Base-by-base conservation (phyloP, 2,888 invertebrate species). In the Brachycybe producta region DNA sequence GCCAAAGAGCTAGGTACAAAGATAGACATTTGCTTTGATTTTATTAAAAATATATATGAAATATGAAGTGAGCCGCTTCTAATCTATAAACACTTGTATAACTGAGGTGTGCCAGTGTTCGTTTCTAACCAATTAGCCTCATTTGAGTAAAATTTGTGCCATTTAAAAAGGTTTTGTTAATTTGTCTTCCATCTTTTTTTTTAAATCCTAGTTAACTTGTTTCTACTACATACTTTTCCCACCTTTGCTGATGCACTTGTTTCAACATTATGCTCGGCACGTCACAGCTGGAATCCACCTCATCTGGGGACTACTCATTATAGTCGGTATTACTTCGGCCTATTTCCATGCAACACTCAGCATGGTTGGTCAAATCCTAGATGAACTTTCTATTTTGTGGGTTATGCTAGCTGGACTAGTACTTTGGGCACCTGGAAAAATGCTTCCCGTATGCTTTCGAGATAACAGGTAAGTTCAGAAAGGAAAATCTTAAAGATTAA, bases 281-380 rank as follows among this genome's bases (percentile, higher is more conserved):
- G 79, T 83, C 15, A 82, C 81, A 61, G 80, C 78, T 26, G 82
- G 78, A 17, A 83, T 86, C 57, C 81, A 85, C 66, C 62, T 84
- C n/a, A 73, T 86, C 35, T 86, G 85, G 84, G 71, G 78, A n/a
- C 66, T 85, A 45, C 66, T 85, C 50, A 80, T 84, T 70, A 72
- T 84, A 34, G 82, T 86, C 45, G 85, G 85, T 5, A 62, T 83
- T 1, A 80, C 82, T 59, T 84, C 84, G 28, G 84, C 83, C 54
- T 86, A 86, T 65, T 86, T 86, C 63, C 86, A 86, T 68, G 84
- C 85, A 5, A 86, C 85, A 2, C 70, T 86, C 28, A 84, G 84
- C 60, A 72, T 85, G 60, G 77, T 84, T 57, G 83, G 84, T 24
- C 85, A 86, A 68, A 67, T 86, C 28, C 66, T 86, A 51, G 85